Base-by-base conservation (phyloP, 2,797 vertebrate species). In the Pseudotriccus pelzelni region DNA sequence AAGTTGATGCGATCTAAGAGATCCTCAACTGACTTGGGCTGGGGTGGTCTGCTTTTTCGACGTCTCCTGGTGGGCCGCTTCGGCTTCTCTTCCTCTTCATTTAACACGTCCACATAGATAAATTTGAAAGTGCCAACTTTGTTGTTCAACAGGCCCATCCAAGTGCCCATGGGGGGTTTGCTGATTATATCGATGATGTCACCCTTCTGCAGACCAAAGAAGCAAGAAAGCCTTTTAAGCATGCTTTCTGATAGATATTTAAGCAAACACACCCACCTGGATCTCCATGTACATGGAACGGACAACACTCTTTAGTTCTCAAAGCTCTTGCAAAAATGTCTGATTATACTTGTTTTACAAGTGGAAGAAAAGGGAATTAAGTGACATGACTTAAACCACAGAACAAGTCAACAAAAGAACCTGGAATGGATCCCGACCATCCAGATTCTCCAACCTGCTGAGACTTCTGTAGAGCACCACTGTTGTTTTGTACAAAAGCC, bases 61-160 rank as follows among this genome's bases (percentile, higher is more conserved):
- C 98, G 98, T 90, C 99, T 98, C 93, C 99, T 97, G 77, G 98
- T 98, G 3, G 99, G 98, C 50, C 99, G 98, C 92, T 99, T 99
- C 1, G 99, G 99, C 96, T 99, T 99, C 97, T 99, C 99, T 87
- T 99, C 99, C 58, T 99, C 99, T 78, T 99, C 99, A 7, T 94
- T 98, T 87, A 99, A 97, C 80, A 99, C 99, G 0, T 99, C 99
- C 98, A 99, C 99, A 2, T 99, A 99, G 97, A 99, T 99, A 97
- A 99, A 99, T 96, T 99, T 99, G 98, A 99, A 99, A 7, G 99
- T 99, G 84, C 99, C 99, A 32, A 99, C 99, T 96, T 99, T 99
- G 98, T 99, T 99, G 98, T 99, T 99, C 89, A 99, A 92, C 69
- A 99, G 98, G 34, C 99, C 99, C 99, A 99, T 99, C 99, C 99